Conservation (phyloP, 2,797 vertebrate genomes). For the Mus caroli region DNA sequence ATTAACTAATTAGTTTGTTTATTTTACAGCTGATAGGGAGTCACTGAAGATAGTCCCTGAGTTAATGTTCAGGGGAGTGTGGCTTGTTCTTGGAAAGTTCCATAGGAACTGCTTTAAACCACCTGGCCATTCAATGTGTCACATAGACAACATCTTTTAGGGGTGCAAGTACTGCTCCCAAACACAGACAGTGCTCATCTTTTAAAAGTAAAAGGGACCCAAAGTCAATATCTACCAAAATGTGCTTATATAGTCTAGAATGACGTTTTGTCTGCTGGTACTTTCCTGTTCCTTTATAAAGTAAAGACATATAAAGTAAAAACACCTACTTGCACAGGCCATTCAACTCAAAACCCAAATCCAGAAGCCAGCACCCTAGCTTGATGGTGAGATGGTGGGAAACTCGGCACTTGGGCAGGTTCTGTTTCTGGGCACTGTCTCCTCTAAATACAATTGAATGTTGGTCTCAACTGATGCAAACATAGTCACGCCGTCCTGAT, state of each 20-base stretch:
- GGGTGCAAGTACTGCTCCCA: rapidly evolving
- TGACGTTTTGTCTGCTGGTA: neutral
- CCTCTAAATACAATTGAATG: neutral
- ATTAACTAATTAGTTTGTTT: neutral
- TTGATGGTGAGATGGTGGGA: neutral
- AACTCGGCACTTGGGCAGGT: neutral
- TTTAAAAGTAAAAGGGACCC: neutral
- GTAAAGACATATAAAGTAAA: neutral
- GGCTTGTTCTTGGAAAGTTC: neutral
- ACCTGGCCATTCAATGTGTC: neutral
- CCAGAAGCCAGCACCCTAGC: neutral
- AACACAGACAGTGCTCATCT: neutral
- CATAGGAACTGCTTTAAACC: neutral
- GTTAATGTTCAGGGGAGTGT: neutral
- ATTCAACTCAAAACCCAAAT: neutral
- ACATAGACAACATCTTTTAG: neutral
- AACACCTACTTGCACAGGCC: neutral
- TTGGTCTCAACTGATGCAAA: neutral
- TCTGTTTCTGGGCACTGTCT: neutral
- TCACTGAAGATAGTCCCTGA: neutral
- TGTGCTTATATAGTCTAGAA: neutral
- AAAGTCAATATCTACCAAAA: neutral
- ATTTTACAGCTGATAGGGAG: neutral
- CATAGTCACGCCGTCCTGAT: neutral
- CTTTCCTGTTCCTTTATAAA: conserved; percentile 24